Evolutionary conservation across 2,113 vertebrate genomes (phyloP).

Genomic region (Ceyx margarethae): DNA sequence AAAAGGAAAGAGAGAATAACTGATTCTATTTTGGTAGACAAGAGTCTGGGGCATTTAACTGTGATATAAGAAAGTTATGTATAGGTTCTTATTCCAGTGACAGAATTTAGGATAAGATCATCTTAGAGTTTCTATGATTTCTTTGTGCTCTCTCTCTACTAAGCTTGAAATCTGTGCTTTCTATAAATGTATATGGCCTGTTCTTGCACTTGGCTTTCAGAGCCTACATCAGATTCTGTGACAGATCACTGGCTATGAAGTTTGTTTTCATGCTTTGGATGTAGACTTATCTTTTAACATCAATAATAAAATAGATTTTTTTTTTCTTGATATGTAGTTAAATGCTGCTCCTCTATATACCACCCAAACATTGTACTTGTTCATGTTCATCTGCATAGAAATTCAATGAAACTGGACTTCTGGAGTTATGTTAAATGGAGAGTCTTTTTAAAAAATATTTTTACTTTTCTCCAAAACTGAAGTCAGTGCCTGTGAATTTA

Average conservation of each 20-base stretch:
- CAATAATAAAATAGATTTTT: background rate
- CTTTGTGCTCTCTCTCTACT: background rate
- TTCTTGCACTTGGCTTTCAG: background rate
- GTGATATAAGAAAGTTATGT: background rate
- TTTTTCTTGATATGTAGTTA: background rate
- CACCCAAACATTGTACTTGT: background rate
- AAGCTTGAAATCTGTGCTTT: background rate
- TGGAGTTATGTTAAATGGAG: background rate
- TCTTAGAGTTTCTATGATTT: background rate
- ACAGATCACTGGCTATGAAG: background rate
- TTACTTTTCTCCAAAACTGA: background rate
- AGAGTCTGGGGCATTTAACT: background rate
- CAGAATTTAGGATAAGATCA: background rate
- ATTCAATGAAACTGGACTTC: background rate
- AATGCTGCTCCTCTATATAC: background rate
- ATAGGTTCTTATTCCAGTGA: background rate
- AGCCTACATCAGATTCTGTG: background rate
- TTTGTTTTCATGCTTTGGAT: background rate
- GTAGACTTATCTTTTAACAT: background rate
- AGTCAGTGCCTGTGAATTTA: background rate
- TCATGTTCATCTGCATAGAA: background rate
- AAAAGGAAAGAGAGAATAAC: background rate
- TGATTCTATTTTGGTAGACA: background rate
- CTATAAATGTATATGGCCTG: background rate
- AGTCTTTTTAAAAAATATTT: background rate